Base-by-base conservation (phyloP, 1,140 invertebrate genomes). In the Pseudomyrmex concolor region DNA sequence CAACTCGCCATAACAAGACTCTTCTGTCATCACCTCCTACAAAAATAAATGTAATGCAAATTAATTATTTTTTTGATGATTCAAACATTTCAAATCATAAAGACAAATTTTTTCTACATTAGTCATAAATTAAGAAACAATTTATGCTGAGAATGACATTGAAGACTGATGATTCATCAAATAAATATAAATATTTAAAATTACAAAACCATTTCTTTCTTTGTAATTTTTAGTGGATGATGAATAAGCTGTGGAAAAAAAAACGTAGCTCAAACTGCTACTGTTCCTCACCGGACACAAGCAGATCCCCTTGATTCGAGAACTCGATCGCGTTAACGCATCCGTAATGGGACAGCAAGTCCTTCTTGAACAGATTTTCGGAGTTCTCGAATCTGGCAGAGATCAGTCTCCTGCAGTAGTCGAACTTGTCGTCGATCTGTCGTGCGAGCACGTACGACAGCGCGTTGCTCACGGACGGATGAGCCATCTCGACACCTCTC, bases 271-370 rank as follows among this genome's bases (percentile, higher is more conserved):
- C 34, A 7, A 34, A 34, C 34, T 34, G 72, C 12, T 0, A 63
- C 2, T 25, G 86, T 25, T 25, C 83, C 88, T 94, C 95, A 99
- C 98, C 98, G 90, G 98, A 99, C 83, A 97, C 96, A 66, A 99
- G 95, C 77, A 96, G 96, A 91, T 97, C 96, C 83, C 98, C 98
- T 94, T 98, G 96, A 70, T 96, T 95, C 4, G 97, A 98, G 95
- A 99, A 99, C 94, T 99, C 98, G 86, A 99, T 97, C 34, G 98
- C 98, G 95, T 99, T 99, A 34, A 99, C 98, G 95, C 98, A 99
- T 86, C 98, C 98, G 95, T 96, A 99, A 95, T 99, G 98, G 48
- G 97, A 97, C 76, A 96, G 95, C 17, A 99, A 95, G 95, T 99
- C 97, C 87, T 97, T 97, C 71, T 97, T 96, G 92, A 97, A 98